Conservation (phyloP, 2,113 vertebrate genomes). For the Amia ocellicauda region DNA sequence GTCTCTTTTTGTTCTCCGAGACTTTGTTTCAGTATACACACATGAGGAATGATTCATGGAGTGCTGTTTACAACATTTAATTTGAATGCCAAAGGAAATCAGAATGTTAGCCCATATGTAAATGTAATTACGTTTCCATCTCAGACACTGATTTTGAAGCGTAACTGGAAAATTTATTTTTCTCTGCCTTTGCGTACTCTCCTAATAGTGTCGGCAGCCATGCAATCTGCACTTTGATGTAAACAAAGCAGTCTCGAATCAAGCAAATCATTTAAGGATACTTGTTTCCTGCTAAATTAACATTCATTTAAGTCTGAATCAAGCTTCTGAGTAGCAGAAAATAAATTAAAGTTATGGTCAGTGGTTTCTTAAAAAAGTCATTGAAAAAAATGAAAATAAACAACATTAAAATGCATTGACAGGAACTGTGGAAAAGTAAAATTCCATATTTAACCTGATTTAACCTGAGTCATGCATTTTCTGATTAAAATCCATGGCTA, state of each 20-base stretch:
- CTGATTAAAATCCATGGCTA: no score
- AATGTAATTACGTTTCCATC: conserved; percentile 59
- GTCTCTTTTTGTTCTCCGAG: conserved; percentile 47
- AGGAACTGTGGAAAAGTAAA: no score
- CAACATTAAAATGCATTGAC: no score
- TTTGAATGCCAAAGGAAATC: conserved; percentile 34
- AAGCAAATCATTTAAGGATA: conserved; percentile 21
- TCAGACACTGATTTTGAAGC: conserved; percentile 33
- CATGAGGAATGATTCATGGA: conserved; percentile 52
- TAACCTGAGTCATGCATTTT: no score
- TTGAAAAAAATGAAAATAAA: no score
- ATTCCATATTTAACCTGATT: no score
- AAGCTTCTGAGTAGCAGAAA: neutral
- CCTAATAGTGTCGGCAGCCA: conserved; percentile 46
- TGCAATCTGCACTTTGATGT: conserved; percentile 31
- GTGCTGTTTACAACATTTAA: conserved; percentile 53
- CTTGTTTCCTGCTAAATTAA: neutral
- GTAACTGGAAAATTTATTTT: conserved; percentile 4
- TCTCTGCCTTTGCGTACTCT: conserved; percentile 27
- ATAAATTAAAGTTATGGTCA: no score
- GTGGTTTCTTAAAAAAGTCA: no score
- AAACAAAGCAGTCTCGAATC: conserved; percentile 35
- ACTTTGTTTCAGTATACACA: conserved; percentile 49
- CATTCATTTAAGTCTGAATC: conserved; percentile 1
- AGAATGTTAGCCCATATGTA: conserved; percentile 43